Percentiles rank a stretch among this genome's conserved stretches.
Conservation (phyloP, 1,140 invertebrate species). For the Neodiprion pinetum region DNA sequence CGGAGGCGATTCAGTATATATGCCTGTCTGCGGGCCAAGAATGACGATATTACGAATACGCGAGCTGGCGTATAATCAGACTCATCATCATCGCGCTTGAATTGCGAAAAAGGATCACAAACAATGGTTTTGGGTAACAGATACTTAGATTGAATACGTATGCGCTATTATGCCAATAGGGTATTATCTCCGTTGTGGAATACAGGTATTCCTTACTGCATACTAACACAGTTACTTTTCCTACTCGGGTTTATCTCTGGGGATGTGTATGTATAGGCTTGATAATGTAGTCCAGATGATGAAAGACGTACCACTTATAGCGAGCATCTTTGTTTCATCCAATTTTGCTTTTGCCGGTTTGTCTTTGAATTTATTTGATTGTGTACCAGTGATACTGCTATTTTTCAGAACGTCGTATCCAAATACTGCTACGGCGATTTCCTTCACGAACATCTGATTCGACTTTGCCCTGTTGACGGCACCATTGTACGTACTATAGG, state of each 20-base stretch:
- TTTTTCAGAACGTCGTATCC: background rate
- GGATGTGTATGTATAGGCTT: background rate
- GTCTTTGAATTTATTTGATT: background rate
- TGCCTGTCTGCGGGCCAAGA: too few species aligned
- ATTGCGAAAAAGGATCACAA: too few species aligned
- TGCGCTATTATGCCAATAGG: too few species aligned
- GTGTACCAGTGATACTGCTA: slow-evolving; percentile 6
- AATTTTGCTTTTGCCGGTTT: background rate
- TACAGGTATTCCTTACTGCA: too few species aligned
- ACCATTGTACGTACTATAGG: background rate
- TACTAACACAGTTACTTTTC: too few species aligned
- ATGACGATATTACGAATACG: too few species aligned
- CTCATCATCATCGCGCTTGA: too few species aligned
- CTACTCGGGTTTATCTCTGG: background rate
- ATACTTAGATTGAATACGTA: too few species aligned
- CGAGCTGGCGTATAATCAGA: too few species aligned
- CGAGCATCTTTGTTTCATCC: background rate
- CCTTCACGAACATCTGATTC: slow-evolving; percentile 12
- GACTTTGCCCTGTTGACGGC: background rate
- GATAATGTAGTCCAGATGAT: background rate
- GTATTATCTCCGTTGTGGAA: too few species aligned
- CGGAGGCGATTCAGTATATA: too few species aligned
- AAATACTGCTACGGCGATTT: slow-evolving; percentile 15
- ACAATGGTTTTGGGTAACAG: too few species aligned
- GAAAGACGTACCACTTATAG: background rate